phyloP scores from a whole-genome alignment of 2,888 invertebrate genomes.

The Smittia sp. region DNA sequence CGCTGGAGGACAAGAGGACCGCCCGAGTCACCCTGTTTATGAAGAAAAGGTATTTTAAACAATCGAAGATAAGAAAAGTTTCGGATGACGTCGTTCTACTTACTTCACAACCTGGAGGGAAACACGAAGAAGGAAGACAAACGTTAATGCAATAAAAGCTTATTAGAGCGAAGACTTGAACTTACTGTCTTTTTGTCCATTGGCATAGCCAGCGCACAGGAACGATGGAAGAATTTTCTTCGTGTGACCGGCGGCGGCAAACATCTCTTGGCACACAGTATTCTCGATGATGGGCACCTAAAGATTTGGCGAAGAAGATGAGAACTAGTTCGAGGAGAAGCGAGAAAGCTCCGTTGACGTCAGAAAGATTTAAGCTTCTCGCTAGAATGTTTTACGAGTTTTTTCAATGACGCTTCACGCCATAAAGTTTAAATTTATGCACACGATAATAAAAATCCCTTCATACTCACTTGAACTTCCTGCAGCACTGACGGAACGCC shows the following conservation, averaged over 20 bases:
- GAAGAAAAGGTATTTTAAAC: slow-evolving; percentile 6
- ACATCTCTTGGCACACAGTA: slow-evolving; percentile 90
- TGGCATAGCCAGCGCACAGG: slow-evolving; percentile 88
- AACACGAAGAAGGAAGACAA: slow-evolving; percentile 16
- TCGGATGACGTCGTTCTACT: not conserved
- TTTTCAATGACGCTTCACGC: slow-evolving; percentile 3
- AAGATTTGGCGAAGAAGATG: not conserved
- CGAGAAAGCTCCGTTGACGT: not conserved
- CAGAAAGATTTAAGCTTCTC: not conserved
- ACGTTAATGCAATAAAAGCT: not conserved
- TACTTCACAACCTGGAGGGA: slow-evolving; percentile 8
- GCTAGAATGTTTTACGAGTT: not conserved
- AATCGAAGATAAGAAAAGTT: not conserved
- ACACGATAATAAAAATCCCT: not conserved
- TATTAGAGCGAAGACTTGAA: slow-evolving; percentile 38
- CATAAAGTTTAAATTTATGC: not conserved
- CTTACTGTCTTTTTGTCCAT: slow-evolving; percentile 81
- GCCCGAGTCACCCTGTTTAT: slow-evolving; percentile 81
- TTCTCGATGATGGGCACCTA: slow-evolving; percentile 89
- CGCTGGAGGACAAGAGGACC: slow-evolving; percentile 83
- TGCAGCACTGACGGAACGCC: slow-evolving; percentile 86
- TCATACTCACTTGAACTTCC: slow-evolving; percentile 69
- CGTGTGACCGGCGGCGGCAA: slow-evolving; percentile 82
- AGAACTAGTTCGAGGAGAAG: not conserved
- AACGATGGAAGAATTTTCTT: slow-evolving; percentile 85